Conservation (phyloP, 1,140 invertebrate genomes). For the Hylaeus anthracinus region DNA sequence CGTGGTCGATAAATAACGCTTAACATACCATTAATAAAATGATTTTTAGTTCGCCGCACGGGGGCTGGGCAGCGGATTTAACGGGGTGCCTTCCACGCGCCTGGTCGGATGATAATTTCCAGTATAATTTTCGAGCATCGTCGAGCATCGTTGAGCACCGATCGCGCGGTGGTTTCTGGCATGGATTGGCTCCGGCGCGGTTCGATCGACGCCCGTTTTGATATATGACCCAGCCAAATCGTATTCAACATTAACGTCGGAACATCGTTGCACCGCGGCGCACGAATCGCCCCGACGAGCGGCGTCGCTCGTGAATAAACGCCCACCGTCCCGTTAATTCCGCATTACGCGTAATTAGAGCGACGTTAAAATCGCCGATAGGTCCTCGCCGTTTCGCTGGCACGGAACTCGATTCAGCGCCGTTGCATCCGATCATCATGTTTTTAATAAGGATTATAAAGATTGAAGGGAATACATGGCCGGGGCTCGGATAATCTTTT, state of each 20-base stretch:
- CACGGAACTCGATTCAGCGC: not conserved
- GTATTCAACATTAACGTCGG: constrained; percentile 52
- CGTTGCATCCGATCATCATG: not conserved
- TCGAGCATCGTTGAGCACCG: constrained; percentile 33
- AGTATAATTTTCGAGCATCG: constrained; percentile 46
- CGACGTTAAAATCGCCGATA: constrained; percentile 14
- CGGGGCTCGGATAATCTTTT: not conserved
- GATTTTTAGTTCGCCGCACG: constrained; percentile 12
- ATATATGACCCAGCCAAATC: constrained; percentile 40
- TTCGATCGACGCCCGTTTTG: constrained; percentile 48
- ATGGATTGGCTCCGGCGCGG: constrained; percentile 43
- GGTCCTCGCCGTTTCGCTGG: not conserved
- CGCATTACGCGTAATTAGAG: constrained; percentile 54
- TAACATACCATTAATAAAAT: constrained; percentile 39
- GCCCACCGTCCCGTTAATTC: constrained; percentile 46
- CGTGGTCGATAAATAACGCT: constrained; percentile 34
- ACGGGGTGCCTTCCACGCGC: constrained; percentile 17
- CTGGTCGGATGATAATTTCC: constrained; percentile 39
- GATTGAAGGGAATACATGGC: too few relatives aligned
- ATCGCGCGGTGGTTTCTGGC: constrained; percentile 45
- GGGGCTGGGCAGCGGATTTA: constrained; percentile 22
- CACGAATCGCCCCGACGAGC: not conserved
- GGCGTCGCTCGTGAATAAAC: constrained; percentile 5
- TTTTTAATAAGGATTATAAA: too few relatives aligned
- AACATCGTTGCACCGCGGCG: constrained; percentile 21